Conservation (phyloP, 2,797 vertebrate species). For the Holocentrus rufus region DNA sequence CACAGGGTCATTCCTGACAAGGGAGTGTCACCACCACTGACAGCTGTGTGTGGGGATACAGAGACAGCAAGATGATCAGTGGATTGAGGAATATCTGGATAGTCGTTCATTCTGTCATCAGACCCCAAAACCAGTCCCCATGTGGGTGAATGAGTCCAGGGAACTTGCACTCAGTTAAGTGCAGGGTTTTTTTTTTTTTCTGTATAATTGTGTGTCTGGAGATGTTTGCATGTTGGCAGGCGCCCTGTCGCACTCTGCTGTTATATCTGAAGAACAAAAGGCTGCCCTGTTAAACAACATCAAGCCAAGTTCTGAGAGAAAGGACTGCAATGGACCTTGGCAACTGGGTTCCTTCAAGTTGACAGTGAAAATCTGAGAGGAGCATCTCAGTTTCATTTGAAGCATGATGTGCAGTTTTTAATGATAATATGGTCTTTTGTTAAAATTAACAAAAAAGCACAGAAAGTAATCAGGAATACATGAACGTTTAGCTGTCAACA, state of each 20-base stretch:
- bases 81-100: slow-evolving; percentile 21
- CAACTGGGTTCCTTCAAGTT: background rate
- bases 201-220: background rate
- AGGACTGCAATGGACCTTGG: too few relatives aligned
- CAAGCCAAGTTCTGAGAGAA: background rate
- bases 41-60: slow-evolving; percentile 46
- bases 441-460: background rate
- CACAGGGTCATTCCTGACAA: slow-evolving; percentile 73
- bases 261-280: background rate
- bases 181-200: background rate
- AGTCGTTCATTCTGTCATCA: slow-evolving; percentile 17
- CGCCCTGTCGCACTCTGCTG: background rate
- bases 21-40: slow-evolving; percentile 74
- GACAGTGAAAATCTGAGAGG: background rate
- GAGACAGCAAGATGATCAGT: slow-evolving; percentile 21
- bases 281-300: slow-evolving; percentile 2
- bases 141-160: background rate
- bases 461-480: background rate
- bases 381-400: background rate
- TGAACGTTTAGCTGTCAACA: background rate
- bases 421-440: background rate
- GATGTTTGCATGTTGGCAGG: background rate
- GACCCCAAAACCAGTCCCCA: background rate
- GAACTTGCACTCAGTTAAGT: background rate
- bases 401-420: background rate